These are phyloP conservation scores for Urocitellus parryii DNA, from an alignment of 2,113 vertebrate genomes.

Conservation along the genomic window DNA sequence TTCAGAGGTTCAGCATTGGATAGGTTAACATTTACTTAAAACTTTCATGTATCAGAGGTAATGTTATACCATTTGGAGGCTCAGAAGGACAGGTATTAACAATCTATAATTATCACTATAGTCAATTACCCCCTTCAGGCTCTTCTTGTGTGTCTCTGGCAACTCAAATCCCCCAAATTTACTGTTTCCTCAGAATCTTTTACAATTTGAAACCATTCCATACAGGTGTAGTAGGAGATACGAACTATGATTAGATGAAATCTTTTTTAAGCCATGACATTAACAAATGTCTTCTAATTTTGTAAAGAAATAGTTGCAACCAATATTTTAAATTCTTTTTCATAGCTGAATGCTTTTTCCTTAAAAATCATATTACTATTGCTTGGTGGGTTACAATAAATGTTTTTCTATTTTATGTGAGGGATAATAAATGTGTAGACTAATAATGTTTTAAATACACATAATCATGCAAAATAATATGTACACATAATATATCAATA, in stretches of 20 bases:
- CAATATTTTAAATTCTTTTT: neutral
- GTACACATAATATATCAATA: neutral
- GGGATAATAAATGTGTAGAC: neutral
- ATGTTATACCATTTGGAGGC: neutral
- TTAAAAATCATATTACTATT: neutral
- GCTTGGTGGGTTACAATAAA: neutral
- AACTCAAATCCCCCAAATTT: neutral
- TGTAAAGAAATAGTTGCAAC: neutral
- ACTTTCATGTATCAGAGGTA: neutral
- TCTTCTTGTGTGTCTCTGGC: neutral
- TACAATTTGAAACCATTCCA: neutral
- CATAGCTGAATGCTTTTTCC: neutral
- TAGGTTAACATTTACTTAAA: neutral
- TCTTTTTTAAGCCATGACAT: neutral
- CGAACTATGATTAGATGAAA: neutral
- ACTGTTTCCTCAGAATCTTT: neutral
- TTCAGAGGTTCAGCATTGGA: neutral
- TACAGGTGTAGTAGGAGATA: neutral
- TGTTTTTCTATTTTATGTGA: neutral
- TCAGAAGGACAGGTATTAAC: neutral
- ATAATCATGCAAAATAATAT: neutral
- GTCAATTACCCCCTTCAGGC: neutral
- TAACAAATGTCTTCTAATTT: neutral
- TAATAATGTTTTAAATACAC: neutral
- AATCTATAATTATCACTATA: neutral